A percentile compares a stretch with the other conserved stretches of the same genome.
Conservation (phyloP, 2,113 vertebrate genomes). For the Cinclus cinclus region DNA sequence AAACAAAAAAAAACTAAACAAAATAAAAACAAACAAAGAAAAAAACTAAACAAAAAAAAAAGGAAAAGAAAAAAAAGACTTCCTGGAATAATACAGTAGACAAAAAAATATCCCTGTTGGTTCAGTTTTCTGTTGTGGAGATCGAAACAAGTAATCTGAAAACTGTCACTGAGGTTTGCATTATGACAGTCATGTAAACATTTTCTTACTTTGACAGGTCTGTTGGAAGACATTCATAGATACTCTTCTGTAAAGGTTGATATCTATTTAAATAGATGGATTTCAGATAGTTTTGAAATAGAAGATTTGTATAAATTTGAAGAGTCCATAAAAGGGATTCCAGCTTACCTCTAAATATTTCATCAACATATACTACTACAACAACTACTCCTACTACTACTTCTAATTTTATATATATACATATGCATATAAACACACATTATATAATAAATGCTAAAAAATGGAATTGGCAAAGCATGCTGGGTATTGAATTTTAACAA, state of each 20-base stretch:
- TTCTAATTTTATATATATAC: no score
- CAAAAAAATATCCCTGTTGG: background rate
- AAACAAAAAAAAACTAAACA: background rate
- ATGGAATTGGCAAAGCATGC: background rate
- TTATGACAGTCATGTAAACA: background rate
- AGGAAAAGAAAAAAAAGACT: no score
- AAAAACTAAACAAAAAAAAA: no score
- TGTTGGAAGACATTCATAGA: background rate
- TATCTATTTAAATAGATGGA: background rate
- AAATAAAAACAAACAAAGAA: background rate
- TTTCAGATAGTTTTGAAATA: background rate
- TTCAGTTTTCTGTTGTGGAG: background rate
- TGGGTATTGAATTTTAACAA: background rate
- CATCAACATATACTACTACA: background rate
- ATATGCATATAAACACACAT: background rate
- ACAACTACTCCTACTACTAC: no score
- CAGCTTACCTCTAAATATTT: background rate
- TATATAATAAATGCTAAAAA: background rate
- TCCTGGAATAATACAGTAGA: background rate
- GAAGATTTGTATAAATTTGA: background rate
- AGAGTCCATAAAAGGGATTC: accelerated
- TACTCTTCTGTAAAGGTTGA: background rate
- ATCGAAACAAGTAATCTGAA: background rate
- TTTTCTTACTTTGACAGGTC: background rate
- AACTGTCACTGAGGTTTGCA: background rate